Base-by-base conservation (phyloP, 2,113 vertebrate species). In the Leptosomus discolor region DNA sequence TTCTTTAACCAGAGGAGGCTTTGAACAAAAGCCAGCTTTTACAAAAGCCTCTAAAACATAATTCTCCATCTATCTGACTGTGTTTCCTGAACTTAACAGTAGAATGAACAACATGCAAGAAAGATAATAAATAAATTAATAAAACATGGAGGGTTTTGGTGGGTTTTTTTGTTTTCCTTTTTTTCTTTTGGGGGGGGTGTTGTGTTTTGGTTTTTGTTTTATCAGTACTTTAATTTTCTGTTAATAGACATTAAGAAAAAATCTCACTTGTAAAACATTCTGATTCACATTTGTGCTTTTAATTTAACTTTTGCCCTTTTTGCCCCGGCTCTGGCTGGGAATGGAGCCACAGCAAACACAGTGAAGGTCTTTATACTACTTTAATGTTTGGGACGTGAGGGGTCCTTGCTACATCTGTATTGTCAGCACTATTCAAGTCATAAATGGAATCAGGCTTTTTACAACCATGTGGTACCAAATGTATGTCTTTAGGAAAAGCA, bases 101-200 rank as follows among this genome's bases (percentile, higher is more conserved):
- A 8, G 41, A 85, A 73, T 27, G 4, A 73, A 16, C 11, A 85
- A 43, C 18, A 74, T 7, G 32, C 4, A 82, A 37, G 24, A 15
- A 68, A 75, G 87, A 81, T 15, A 81, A 74, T 23, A 60, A 43
- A 7, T 18, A 74, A 70, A 6, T 17, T 12, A 57, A 37, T 67
- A 63, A 87, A 84, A 3, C 1, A 11, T 12, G 56, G 5, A 5
- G 3, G 1, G 2, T 36, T 81, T 36, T 46, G 8, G 12, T 20
- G 10, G 4, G 3, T 4, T 20, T 32, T 69, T 20, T 16, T 4
- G 3, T 36, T 4, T 21, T 15, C 8, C n/a, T 0, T 2, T 22
- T 19, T 43, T 46, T 45, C 2, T 46, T 46, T 46, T 46, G 45
- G 14, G 45, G 17, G 45, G n/a, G 45, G 45, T 46, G 16, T 46